Base-by-base conservation (phyloP, 2,797 vertebrate genomes). In the Eulemur mongoz region DNA sequence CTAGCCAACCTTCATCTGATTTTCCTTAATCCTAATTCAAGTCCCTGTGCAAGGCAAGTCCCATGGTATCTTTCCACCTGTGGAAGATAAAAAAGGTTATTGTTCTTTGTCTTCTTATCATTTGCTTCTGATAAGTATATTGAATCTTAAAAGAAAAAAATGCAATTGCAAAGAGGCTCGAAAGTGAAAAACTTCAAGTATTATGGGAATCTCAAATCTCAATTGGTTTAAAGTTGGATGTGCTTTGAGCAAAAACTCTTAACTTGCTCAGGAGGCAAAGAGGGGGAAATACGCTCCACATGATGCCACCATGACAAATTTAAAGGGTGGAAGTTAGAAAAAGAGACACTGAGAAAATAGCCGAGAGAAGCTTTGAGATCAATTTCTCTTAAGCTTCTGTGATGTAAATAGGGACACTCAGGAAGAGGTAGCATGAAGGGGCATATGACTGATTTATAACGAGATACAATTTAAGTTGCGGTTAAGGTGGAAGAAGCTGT, bases 391-490 rank as follows among this genome's bases (percentile, higher is more conserved):
- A 96, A 92, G 4, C 40, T 89, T 87, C 25, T 93, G 30, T 93
- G 95, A 85, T 23, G 83, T 94, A 73, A 94, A 97, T 52, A 52
- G 76, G 76, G 76, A 93, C 97, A 96, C 91, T 87, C 78, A 88
- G 45, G 52, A 96, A 86, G 52, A 63, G 65, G 88, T 45, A 73
- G 85, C 84, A 69, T 94, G 63, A 75, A 89, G 81, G 83, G 69
- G 83, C 96, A 97, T 76, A 87, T 65, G 91, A 93, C 85, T 96
- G 94, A 97, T 97, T 97, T 96, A 88, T 43, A 79, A 43, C 40
- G 18, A 88, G 76, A 78, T 35, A 43, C 13, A 27, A 54, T 20
- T 48, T 83, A 73, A 87, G 65, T 43, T 5, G 15, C 43, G 14
- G 2, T 23, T 18, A 9, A 75, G 59, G 35, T 1, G 5, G 32